phyloP scores from a whole-genome alignment of 1,140 invertebrate species.

The Lanistes nyassanus region DNA sequence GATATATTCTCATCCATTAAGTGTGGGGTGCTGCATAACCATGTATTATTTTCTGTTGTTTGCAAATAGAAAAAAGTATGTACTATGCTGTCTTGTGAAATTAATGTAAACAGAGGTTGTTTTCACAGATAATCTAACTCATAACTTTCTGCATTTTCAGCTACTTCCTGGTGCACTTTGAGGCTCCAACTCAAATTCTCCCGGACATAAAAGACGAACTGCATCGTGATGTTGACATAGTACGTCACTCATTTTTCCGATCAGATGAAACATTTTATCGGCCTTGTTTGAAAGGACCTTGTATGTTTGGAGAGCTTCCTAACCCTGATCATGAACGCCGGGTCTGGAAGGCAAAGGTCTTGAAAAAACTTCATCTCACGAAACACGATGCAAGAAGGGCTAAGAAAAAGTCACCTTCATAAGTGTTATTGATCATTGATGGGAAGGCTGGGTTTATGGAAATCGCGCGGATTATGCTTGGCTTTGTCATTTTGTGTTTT shows the following conservation, averaged over 20 bases:
- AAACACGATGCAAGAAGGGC: slow-evolving; percentile 9
- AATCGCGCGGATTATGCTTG: neutral
- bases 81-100: neutral
- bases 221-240: slow-evolving; percentile 36
- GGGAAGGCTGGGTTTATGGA: neutral
- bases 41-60: slow-evolving; percentile 15
- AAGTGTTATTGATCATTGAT: too few species aligned
- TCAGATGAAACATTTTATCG: slow-evolving; percentile 24
- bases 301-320: slow-evolving; percentile 41
- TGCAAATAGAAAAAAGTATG: neutral
- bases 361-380: slow-evolving; percentile 27
- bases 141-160: slow-evolving; percentile 19
- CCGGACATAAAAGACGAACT: slow-evolving; percentile 28
- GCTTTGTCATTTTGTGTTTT: neutral
- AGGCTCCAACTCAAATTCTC: slow-evolving; percentile 23
- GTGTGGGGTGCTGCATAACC: neutral
- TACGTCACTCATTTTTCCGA: slow-evolving; percentile 28
- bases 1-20: too few species aligned
- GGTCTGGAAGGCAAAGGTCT: slow-evolving; percentile 30
- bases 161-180: slow-evolving; percentile 39
- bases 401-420: neutral
- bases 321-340: slow-evolving; percentile 47
- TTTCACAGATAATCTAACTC: too few species aligned
- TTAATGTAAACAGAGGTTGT: too few species aligned
- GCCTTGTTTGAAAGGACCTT: slow-evolving; percentile 33